These are phyloP conservation scores for Aphidius colemani DNA, from an alignment of 2,888 invertebrate genomes.

Conservation along the genomic window DNA sequence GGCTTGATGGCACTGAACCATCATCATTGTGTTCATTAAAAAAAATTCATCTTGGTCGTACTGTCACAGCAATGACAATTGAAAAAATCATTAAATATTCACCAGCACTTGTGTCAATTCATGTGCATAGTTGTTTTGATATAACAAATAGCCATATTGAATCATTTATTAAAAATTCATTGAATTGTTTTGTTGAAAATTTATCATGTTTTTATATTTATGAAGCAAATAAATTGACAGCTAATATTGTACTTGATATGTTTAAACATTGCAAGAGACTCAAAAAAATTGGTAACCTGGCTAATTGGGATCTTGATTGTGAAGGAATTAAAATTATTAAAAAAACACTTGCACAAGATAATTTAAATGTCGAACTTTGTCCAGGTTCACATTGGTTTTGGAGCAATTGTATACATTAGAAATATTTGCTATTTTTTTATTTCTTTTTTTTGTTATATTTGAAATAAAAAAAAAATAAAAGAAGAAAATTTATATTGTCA, in stretches of 20 bases:
- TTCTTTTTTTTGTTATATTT: not conserved
- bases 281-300: conserved; percentile 56
- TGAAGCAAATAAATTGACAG: conserved; percentile 55
- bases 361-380: conserved; percentile 56
- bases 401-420: conserved; percentile 52
- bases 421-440: not conserved
- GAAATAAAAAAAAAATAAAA: not conserved
- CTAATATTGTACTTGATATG: conserved; percentile 50
- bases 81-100: conserved; percentile 53
- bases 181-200: conserved; percentile 44
- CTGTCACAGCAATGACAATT: conserved; percentile 51
- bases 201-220: conserved; percentile 59
- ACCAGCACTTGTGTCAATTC: conserved; percentile 53
- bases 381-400: conserved; percentile 60
- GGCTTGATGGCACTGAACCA: conserved; percentile 46
- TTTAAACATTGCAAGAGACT: conserved; percentile 53
- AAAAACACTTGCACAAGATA: conserved; percentile 49
- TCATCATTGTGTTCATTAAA: conserved; percentile 43
- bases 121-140: conserved; percentile 57
- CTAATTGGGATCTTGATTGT: conserved; percentile 57
- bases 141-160: conserved; percentile 55
- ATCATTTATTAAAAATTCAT: conserved; percentile 36
- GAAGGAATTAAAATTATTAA: conserved; percentile 52
- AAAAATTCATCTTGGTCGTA: conserved; percentile 54
- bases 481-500: not conserved